phyloP scores from a whole-genome alignment of 2,797 vertebrate species.

The Phataginus tetradactyla region DNA sequence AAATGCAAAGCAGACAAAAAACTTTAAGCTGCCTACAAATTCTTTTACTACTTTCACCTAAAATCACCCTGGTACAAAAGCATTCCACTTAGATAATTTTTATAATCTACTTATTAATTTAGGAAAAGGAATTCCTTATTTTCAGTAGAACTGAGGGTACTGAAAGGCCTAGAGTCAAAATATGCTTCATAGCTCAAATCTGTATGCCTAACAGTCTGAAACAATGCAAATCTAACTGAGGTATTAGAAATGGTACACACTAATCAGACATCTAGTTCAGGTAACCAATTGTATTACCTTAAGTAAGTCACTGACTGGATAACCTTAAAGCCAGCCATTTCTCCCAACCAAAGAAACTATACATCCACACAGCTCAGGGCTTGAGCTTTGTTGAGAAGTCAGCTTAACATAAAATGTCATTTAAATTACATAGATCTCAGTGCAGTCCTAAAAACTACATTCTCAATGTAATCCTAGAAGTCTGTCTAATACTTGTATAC shows the following conservation, averaged over 20 bases:
- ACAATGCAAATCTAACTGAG: not conserved
- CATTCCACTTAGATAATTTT: not conserved
- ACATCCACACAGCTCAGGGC: not conserved
- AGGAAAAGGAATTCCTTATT: slow-evolving; percentile 1
- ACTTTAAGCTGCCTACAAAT: not conserved
- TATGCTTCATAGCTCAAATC: not conserved
- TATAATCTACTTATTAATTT: not conserved
- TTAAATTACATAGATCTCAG: not conserved
- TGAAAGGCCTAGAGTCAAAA: not conserved
- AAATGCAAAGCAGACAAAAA: slow-evolving; percentile 28
- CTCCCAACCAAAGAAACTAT: not conserved
- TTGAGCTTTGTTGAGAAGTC: not conserved
- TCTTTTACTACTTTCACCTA: not conserved
- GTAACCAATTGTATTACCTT: not conserved
- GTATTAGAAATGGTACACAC: not conserved
- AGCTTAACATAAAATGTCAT: not conserved
- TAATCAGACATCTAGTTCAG: not conserved
- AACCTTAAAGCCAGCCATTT: not conserved
- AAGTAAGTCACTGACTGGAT: not conserved
- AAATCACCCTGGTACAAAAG: not conserved
- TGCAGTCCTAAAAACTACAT: not conserved
- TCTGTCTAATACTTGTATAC: not conserved
- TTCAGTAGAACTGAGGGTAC: not conserved
- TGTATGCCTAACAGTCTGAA: not conserved
- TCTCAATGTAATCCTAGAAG: slow-evolving; percentile 2